Evolutionary conservation across 1,140 invertebrate genomes (phyloP).

Genomic region (Brachionus rotundiformis): DNA sequence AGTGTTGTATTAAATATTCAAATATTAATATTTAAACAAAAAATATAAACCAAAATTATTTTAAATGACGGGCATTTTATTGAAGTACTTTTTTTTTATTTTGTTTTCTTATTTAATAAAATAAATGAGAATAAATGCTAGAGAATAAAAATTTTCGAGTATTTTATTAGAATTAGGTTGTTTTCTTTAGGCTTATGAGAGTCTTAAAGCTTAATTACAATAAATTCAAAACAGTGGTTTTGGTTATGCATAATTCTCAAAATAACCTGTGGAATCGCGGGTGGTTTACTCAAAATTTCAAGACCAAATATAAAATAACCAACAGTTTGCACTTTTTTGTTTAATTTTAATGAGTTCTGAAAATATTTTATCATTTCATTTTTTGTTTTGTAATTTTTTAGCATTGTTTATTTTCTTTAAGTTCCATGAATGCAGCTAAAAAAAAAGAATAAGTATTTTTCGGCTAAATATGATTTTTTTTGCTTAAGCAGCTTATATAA

Average conservation of each 20-base stretch:
- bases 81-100: neutral
- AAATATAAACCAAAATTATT: neutral
- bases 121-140: neutral
- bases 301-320: conserved; percentile 6
- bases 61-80: neutral
- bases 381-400: conserved; percentile 6
- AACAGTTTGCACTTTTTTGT: conserved; percentile 4
- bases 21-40: neutral
- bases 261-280: neutral
- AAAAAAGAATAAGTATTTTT: neutral
- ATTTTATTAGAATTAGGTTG: neutral
- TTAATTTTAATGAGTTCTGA: conserved; percentile 8
- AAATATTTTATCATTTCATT: conserved; percentile 7
- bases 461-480: neutral
- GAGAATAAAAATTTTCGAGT: neutral
- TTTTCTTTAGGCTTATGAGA: conserved; percentile 4
- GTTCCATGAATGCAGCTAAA: neutral
- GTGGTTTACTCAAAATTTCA: neutral
- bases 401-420: conserved; percentile 11
- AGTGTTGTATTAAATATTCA: neutral
- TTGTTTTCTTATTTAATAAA: conserved; percentile 4
- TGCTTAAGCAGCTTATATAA: conserved; percentile 37
- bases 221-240: neutral
- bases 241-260: neutral
- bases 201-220: neutral